Percentiles rank a stretch among this genome's conserved stretches.
Evolutionary conservation across 2,113 vertebrate genomes (phyloP).

Genomic region (Bos javanicus): DNA sequence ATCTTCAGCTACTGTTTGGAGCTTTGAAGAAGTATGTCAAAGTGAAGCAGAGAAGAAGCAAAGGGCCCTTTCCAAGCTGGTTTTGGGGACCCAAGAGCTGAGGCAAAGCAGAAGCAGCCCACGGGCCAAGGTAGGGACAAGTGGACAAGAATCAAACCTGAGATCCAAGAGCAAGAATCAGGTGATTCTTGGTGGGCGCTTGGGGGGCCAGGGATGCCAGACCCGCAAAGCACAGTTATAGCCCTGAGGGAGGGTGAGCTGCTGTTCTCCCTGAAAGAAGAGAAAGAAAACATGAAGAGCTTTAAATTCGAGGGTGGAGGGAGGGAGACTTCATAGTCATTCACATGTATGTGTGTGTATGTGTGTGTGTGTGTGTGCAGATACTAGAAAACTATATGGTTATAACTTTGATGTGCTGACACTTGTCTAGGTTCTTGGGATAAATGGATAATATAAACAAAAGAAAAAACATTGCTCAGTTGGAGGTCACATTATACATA

Average conservation of each 20-base stretch:
- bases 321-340: neutral
- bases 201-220: neutral
- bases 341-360: neutral
- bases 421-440: neutral
- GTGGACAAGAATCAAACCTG: neutral
- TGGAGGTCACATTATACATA: neutral
- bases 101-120: neutral
- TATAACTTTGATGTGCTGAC: neutral
- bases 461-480: neutral
- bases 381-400: neutral
- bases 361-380: neutral
- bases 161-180: neutral
- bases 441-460: neutral
- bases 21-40: neutral
- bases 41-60: neutral
- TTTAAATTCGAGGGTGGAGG: neutral
- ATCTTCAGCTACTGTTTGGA: neutral
- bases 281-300: neutral
- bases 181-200: neutral
- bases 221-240: rapidly evolving
- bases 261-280: neutral
- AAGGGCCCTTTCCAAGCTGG: neutral
- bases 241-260: neutral
- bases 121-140: rapidly evolving
- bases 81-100: neutral